Conservation (phyloP, 2,113 vertebrate species). For the Melanocharis versteri region DNA sequence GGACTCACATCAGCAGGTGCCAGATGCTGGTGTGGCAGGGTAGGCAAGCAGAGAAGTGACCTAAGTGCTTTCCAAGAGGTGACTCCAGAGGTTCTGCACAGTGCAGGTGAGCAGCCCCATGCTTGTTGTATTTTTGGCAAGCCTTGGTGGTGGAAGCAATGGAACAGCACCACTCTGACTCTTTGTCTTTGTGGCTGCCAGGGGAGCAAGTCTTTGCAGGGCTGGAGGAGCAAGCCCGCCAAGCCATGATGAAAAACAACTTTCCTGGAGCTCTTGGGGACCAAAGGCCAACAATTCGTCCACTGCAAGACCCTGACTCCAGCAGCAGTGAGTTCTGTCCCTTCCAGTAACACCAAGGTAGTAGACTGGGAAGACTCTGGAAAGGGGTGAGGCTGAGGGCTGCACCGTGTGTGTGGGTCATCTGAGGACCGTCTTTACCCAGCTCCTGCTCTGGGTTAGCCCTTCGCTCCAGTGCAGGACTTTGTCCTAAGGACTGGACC, state of each 20-base stretch:
- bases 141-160: background rate
- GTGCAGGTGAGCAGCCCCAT: constrained; percentile 50
- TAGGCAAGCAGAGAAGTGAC: background rate
- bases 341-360: constrained; percentile 61
- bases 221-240: constrained; percentile 78
- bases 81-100: background rate
- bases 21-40: background rate
- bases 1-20: background rate
- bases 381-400: background rate
- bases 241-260: constrained; percentile 80
- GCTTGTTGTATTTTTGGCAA: constrained; percentile 11
- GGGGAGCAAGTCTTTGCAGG: constrained; percentile 83
- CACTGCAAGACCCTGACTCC: constrained; percentile 72
- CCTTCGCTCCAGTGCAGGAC: background rate
- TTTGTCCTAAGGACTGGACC: background rate
- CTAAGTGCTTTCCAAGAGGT: background rate
- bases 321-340: constrained; percentile 78
- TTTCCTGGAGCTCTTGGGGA: constrained; percentile 72
- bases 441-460: background rate
- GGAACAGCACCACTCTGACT: background rate
- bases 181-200: constrained; percentile 72
- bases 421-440: background rate
- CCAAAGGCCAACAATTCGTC: constrained; percentile 64
- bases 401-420: background rate
- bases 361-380: constrained; percentile 38